A percentile compares a stretch with the other conserved stretches of the same genome.
Conservation (phyloP, 30 jellyfish, hydroid and myxozoan species). For the Nemopilema nomurai region DNA sequence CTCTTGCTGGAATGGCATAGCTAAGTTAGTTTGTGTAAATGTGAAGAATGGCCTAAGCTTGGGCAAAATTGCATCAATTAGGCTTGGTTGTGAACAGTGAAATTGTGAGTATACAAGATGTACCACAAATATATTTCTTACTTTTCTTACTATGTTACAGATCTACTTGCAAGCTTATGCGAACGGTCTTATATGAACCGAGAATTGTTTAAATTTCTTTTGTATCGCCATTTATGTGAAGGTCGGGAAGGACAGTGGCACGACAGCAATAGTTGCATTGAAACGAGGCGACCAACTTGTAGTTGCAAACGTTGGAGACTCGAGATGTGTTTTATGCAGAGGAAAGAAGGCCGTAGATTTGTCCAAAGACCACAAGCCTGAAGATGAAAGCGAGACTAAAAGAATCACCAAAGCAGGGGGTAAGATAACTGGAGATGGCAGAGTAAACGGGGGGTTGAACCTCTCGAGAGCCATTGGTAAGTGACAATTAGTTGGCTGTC, state of each 20-base stretch:
- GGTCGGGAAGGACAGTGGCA: conserved; percentile 96
- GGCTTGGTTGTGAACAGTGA: too few relatives aligned
- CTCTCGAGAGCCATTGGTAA: conserved; percentile 88
- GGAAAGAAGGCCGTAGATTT: conserved; percentile 77
- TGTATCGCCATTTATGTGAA: background rate
- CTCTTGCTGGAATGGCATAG: too few relatives aligned
- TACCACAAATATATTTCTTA: too few relatives aligned
- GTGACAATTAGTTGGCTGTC: conserved; percentile 9
- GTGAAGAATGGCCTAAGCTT: too few relatives aligned
- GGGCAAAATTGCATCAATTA: too few relatives aligned
- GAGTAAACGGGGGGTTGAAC: conserved; percentile 90
- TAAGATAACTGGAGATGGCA: conserved; percentile 76
- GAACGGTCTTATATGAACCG: too few relatives aligned
- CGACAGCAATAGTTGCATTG: conserved; percentile 94
- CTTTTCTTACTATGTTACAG: too few relatives aligned
- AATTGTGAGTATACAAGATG: too few relatives aligned
- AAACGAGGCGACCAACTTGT: conserved; percentile 47
- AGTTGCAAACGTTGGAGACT: conserved; percentile 95
- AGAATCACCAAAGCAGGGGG: conserved; percentile 89
- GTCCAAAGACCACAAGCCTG: conserved; percentile 93
- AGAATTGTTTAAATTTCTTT: background rate
- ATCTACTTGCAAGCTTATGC: too few relatives aligned
- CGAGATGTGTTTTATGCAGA: conserved; percentile 85
- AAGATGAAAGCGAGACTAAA: conserved; percentile 72
- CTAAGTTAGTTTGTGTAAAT: too few relatives aligned